These are phyloP conservation scores for Clitarchus hookeri DNA, from an alignment of 2,888 invertebrate species.

Conservation along the genomic window DNA sequence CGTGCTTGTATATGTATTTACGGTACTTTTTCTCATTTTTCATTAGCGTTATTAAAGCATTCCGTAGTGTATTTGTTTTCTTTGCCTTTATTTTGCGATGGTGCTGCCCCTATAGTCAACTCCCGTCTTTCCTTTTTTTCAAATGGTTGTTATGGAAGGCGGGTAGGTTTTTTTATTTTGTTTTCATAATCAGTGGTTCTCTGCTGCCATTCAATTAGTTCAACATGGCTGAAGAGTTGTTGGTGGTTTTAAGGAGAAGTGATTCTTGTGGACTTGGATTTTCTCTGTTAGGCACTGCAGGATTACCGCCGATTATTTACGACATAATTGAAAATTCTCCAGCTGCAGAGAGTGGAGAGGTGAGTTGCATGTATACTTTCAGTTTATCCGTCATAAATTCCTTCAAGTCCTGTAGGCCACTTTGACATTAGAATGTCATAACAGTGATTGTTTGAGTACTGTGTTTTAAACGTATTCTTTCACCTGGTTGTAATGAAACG, in stretches of 20 bases:
- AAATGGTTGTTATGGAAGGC: too few relatives aligned
- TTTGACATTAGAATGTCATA: conserved; percentile 3
- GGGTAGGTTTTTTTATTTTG: too few relatives aligned
- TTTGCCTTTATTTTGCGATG: too few relatives aligned
- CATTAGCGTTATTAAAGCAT: too few relatives aligned
- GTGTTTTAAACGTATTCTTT: neutral
- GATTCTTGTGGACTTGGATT: conserved; percentile 84
- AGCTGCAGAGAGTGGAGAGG: conserved; percentile 88
- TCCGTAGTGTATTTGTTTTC: too few relatives aligned
- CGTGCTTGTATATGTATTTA: too few relatives aligned
- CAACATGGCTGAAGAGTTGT: conserved; percentile 85
- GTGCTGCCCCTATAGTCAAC: too few relatives aligned
- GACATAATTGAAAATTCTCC: conserved; percentile 92
- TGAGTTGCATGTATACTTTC: conserved; percentile 57
- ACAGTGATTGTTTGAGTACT: neutral
- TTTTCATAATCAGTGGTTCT: neutral
- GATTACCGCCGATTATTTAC: conserved; percentile 91
- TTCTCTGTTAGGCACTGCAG: conserved; percentile 87
- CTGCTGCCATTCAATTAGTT: conserved; percentile 30
- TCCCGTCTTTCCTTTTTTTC: too few relatives aligned
- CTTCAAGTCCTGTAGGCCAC: neutral
- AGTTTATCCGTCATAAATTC: neutral
- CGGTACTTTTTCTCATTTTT: too few relatives aligned
- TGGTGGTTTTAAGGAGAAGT: conserved; percentile 85
- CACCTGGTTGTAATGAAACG: neutral